Evolutionary conservation across 2,888 invertebrate species (phyloP).

Genomic region (Digitonthophagus gazella): DNA sequence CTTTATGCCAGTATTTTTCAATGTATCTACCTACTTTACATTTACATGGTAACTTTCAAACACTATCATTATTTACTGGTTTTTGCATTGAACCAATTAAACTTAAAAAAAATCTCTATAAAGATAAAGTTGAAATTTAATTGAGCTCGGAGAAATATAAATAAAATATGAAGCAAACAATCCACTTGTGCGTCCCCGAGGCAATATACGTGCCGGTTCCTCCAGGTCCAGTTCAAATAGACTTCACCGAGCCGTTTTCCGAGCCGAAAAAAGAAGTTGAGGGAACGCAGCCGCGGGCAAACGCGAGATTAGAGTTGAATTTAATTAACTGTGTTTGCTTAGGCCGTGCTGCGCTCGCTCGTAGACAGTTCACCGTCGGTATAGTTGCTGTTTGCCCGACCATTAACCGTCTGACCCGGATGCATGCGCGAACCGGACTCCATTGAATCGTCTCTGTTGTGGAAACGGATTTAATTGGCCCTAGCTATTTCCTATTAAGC

Average conservation of each 20-base stretch:
- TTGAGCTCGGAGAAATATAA: background rate
- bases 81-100: too few species aligned
- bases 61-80: too few species aligned
- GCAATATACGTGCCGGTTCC: background rate
- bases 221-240: background rate
- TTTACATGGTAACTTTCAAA: too few species aligned
- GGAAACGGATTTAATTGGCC: background rate
- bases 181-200: background rate
- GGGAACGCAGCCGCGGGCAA: background rate
- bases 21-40: too few species aligned
- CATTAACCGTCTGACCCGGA: background rate
- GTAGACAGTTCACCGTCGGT: background rate
- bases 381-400: background rate
- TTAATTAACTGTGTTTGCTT: background rate
- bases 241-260: background rate
- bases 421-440: background rate
- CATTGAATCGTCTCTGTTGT: background rate
- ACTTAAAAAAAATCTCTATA: too few species aligned
- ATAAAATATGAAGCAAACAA: background rate
- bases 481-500: background rate
- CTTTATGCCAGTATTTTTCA: too few species aligned
- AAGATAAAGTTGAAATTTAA: background rate
- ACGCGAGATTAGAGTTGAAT: background rate
- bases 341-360: background rate
- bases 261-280: background rate